Evolutionary conservation across 2,797 vertebrate species (phyloP), one percentile per base, ranked within the genome.

Genomic region (Catharus ustulatus): DNA sequence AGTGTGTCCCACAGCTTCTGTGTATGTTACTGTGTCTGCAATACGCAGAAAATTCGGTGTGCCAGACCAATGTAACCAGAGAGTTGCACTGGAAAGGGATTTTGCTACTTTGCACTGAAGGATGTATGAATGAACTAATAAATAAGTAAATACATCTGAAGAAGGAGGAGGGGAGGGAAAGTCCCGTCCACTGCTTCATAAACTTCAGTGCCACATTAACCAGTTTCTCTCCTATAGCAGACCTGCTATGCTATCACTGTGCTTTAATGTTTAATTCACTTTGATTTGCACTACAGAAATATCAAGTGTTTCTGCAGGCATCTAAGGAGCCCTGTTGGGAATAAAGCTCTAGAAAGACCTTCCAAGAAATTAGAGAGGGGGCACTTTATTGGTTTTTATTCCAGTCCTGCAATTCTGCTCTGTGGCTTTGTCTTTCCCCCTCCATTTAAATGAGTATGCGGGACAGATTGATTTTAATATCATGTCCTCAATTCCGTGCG

Each of bases 191-290:
- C 24, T 69, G 69, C 87, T 85, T 90, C 87, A 63, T 93, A 77
- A 89, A 90, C 75, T 84, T 95, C 82, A 84, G 64, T 91, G 79
- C 93, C 58, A 21, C n/a, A 58, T 93, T 95, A 86, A 85, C 87
- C 78, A 77, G 62, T 76, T 93, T 89, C 2, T 4, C 62, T 95
- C 52, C 38, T 67, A 49, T n/a, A 86, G 69, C 90, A 97, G 86
- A 93, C 87, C 78, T 94, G 92, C 93, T 91, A 54, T 80, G 83
- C 87, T 97, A 94, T 96, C 88, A 73, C 52, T 91, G 94, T 74
- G 84, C 94, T 98, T 97, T 98, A 96, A 98, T 98, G 97, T 98
- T 98, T 97, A 96, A 98, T 98, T 98, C 97, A 90, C 96, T 98
- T 98, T 97, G 96, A 97, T 98, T 97, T 96, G 89, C 93, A 96